phyloP scores from a whole-genome alignment of 1,140 invertebrate genomes.

The Bombyx mori region ASM3026992v2 NC_085121.1:11897001-11897500 shows the following conservation, averaged over 20 bases:
- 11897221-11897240: slow-evolving; percentile 58
- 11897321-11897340: slow-evolving; percentile 6
- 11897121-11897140: no score
- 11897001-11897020: slow-evolving; percentile 55
- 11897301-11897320: background rate
- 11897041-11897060: slow-evolving; percentile 57
- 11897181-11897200: slow-evolving; percentile 58
- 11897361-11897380: slow-evolving; percentile 75
- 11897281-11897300: background rate
- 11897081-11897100: slow-evolving; percentile 11
- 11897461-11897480: no score
- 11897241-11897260: slow-evolving; percentile 41
- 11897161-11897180: slow-evolving; percentile 57
- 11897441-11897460: slow-evolving; percentile 32
- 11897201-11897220: slow-evolving; percentile 52
- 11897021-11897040: slow-evolving; percentile 62
- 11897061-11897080: slow-evolving; percentile 63
- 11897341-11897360: slow-evolving; percentile 62
- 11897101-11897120: no score
- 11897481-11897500: no score
- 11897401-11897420: slow-evolving; percentile 83
- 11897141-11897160: slow-evolving; percentile 39
- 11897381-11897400: slow-evolving; percentile 89
- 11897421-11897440: slow-evolving; percentile 61
- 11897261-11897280: slow-evolving; percentile 1